phyloP scores from a whole-genome alignment of 2,113 vertebrate genomes.

The Stictonetta naevosa region DNA sequence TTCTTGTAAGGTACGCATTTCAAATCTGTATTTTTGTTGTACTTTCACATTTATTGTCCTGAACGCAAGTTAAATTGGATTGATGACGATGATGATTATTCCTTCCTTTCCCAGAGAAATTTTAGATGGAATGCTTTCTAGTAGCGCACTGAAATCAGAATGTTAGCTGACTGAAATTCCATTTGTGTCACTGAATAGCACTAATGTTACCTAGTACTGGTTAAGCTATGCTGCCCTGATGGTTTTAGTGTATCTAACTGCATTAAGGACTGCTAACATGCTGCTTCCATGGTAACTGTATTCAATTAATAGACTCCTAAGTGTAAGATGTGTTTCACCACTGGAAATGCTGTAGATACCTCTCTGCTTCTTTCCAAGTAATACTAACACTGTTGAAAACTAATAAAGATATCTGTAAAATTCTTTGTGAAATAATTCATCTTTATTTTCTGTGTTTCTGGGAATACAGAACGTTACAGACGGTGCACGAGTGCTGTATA shows the following conservation, averaged over 20 bases:
- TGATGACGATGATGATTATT: background rate
- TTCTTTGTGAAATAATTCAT: background rate
- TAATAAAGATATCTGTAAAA: background rate
- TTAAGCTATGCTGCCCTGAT: background rate
- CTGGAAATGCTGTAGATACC: background rate
- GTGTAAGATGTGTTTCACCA: background rate
- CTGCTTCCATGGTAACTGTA: background rate
- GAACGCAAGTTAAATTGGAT: background rate
- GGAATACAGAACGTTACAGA: constrained; percentile 82
- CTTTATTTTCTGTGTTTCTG: constrained; percentile 7
- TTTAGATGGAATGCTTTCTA: background rate
- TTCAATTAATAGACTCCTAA: background rate
- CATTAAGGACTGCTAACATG: background rate
- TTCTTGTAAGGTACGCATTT: constrained; percentile 88
- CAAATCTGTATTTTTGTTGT: background rate
- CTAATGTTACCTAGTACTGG: background rate
- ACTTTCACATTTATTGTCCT: background rate
- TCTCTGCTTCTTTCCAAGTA: background rate
- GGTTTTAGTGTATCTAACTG: background rate
- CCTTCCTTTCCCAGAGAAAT: background rate
- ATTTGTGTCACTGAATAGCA: background rate
- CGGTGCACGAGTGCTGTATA: constrained; percentile 89
- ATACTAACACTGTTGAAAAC: background rate
- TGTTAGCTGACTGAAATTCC: background rate
- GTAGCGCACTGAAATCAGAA: background rate